Evolutionary conservation across 2,797 vertebrate genomes (phyloP), one percentile per base, ranked within the genome.

Genomic region (Siniperca scherzeri): DNA sequence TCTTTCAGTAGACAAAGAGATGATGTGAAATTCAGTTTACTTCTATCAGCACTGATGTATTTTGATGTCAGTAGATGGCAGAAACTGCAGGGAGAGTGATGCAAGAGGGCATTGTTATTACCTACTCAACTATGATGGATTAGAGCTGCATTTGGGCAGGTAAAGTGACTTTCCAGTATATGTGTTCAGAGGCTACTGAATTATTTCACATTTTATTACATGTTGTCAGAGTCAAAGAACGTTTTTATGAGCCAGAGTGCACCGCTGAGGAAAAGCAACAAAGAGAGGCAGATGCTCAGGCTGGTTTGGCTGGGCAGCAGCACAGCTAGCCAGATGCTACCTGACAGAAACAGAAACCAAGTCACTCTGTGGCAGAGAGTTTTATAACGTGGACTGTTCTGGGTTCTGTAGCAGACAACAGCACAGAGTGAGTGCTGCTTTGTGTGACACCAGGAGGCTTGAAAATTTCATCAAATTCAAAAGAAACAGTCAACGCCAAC

Each of bases 161-260:
- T 65, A 14, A 67, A 65, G 76, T 69, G 68, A 77, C 77, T 60
- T 68, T 59, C 50, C 22, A 79, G 42, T 65, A 27, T 56, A 36
- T 53, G 44, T 81, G 69, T 59, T 76, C 74, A 66, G 60, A 70
- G 80, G 66, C 78, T 53, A 82, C 65, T 30, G 65, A 88, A 77
- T 85, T 78, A 81, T 89, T 89, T 85, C 50, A 62, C 57, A 75
- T 80, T 84, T 90, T 77, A 52, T 80, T 60, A 56, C 67, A 55
- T 66, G 74, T 66, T 77, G 71, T 83, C 70, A 66, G 69, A 79
- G 57, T 71, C 67, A 33, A 25, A 78, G 82, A 65, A 50, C 33
- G 17, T 76, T 77, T 75, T 67, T 76, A 80, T 82, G 78, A 88
- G 55, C 69, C 44, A 59, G 40, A 40, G 42, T 40, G 61, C 25